Evolutionary conservation across 2,113 vertebrate species (phyloP).

Genomic region (Halichoerus grypus): DNA sequence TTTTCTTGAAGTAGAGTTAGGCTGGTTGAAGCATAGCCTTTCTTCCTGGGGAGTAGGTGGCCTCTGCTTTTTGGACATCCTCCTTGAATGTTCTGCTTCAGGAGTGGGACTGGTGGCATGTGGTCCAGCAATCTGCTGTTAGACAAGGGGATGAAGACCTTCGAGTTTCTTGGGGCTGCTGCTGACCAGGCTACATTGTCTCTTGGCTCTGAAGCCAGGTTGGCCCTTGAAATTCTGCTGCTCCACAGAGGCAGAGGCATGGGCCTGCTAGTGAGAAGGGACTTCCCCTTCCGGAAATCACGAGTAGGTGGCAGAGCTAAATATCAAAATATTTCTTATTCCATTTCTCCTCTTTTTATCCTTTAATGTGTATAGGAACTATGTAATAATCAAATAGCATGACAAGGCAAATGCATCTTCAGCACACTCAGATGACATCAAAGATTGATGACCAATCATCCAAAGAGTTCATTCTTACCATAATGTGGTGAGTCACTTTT

Average conservation of each 20-base stretch:
- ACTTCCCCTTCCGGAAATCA: slow-evolving; percentile 7
- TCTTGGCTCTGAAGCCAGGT: neutral
- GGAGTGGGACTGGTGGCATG: neutral
- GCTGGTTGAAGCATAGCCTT: neutral
- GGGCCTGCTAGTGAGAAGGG: neutral
- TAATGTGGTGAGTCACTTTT: neutral
- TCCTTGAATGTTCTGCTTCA: neutral
- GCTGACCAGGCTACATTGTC: neutral
- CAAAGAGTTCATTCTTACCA: neutral
- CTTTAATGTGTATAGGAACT: slow-evolving; percentile 1
- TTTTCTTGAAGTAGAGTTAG: neutral
- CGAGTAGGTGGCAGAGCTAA: neutral
- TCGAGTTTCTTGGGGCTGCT: neutral
- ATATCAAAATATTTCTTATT: neutral
- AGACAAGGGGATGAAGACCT: neutral
- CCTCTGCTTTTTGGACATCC: neutral
- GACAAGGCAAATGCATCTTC: neutral
- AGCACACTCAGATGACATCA: neutral
- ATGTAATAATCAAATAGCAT: neutral
- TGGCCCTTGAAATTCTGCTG: neutral
- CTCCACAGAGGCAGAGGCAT: neutral
- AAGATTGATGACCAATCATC: neutral
- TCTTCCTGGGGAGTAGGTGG: neutral
- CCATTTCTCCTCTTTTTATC: neutral
- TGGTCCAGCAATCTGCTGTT: neutral